Evolutionary conservation across 2,888 invertebrate species (phyloP), one percentile per base, ranked within the genome.

Genomic region (Perithous albicinctus): DNA sequence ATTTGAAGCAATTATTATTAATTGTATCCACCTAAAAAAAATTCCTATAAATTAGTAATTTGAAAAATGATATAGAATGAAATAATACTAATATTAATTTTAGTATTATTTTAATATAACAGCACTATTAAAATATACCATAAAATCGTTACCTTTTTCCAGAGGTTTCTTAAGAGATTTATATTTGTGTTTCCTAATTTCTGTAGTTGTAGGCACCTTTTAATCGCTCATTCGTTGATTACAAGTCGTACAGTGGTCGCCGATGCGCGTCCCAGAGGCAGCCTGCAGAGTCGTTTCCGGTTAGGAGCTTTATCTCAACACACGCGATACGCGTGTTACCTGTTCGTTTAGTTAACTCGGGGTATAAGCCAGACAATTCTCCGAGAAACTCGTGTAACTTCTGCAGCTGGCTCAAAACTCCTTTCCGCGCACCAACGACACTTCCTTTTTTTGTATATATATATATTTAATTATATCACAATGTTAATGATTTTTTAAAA

Each of bases 301-400:
- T 66, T 66, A 41, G 64, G 15, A 32, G 51, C 61, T 80, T 80
- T 80, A 77, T 80, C 80, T 61, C 66, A 56, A 72, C 77, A 72
- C 72, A 80, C 80, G 80, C 77, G 77, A 80, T 80, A 80, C 77
- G 80, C 80, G 51, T 67, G 77, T 80, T 77, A 80, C 72, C 77
- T 67, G 72, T 32, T 80, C 72, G 66, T 67, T 61, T 48, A 26
- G 56, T 56, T 10, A 5, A n/a, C 46, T 48, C 32, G 51, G 29
- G 26, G 10, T 32, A n/a, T n/a, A n/a, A n/a, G n/a, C 51, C 43
- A 54, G 18, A 48, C 41, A 64, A 41, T 12, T 10, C 43, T 18
- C 18, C 29, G 35, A 18, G 8, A 26, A 59, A 77, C 66, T 32
- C 46, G 54, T 51, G 26, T 48, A 18, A 43, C 43, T 12, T 61